Percentiles rank a stretch among this genome's conserved stretches.
Conservation (phyloP, 2,113 vertebrate genomes). For the Corydoras maculifer region DNA sequence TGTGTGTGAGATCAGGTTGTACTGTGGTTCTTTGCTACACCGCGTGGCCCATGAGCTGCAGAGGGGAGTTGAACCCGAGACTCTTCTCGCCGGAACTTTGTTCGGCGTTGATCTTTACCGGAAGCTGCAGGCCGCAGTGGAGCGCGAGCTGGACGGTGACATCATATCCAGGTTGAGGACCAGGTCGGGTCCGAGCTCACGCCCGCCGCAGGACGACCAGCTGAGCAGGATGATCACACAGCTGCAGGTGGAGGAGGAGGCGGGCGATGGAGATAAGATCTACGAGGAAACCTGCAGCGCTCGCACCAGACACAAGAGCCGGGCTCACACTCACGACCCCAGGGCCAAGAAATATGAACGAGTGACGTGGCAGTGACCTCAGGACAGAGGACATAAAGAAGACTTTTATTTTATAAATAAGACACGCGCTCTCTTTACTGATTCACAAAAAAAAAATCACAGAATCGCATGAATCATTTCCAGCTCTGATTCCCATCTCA, state of each 20-base stretch:
- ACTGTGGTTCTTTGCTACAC: slow-evolving; percentile 70
- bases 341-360: slow-evolving; percentile 8
- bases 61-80: slow-evolving; percentile 42
- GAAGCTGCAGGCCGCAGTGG: slow-evolving; percentile 50
- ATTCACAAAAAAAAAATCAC: too few species aligned
- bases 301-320: slow-evolving; percentile 31
- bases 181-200: slow-evolving; percentile 23
- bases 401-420: too few species aligned
- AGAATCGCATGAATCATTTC: too few species aligned
- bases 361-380: not conserved
- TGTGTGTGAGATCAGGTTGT: slow-evolving; percentile 61
- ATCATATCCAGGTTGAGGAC: slow-evolving; percentile 50
- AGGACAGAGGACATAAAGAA: not conserved
- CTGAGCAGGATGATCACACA: slow-evolving; percentile 54
- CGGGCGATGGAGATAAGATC: not conserved
- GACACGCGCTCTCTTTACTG: too few species aligned
- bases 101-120: slow-evolving; percentile 54
- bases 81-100: slow-evolving; percentile 52
- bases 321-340: not conserved
- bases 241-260: slow-evolving; percentile 42
- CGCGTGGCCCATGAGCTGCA: slow-evolving; percentile 57
- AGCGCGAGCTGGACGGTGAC: slow-evolving; percentile 41
- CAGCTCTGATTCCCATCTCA: too few species aligned
- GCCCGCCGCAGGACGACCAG: not conserved
- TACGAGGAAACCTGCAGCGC: not conserved